Conservation (phyloP, 1,140 invertebrate species). For the Myzus persicae region DNA sequence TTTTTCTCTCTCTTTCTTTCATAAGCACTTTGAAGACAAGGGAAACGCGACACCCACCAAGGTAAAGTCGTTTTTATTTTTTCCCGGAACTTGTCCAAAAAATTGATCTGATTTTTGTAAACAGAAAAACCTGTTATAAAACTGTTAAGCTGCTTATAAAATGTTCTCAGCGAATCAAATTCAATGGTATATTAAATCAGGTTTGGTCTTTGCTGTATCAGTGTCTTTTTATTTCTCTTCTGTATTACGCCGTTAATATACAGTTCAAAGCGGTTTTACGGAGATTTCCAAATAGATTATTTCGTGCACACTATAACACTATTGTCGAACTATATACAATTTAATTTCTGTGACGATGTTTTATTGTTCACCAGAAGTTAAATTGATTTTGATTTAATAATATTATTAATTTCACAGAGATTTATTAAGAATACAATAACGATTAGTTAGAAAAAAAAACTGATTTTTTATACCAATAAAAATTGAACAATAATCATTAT, state of each 20-base stretch:
- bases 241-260: background rate
- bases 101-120: background rate
- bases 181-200: background rate
- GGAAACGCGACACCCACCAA: too few species aligned
- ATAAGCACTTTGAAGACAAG: background rate
- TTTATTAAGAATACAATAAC: background rate
- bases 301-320: background rate
- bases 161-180: constrained; percentile 9
- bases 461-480: background rate
- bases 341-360: background rate
- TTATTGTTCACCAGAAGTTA: background rate
- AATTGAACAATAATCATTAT: background rate
- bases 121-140: background rate
- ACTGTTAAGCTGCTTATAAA: background rate
- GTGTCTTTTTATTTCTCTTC: background rate
- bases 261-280: background rate
- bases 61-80: background rate
- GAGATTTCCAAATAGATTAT: background rate
- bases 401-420: background rate
- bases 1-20: background rate
- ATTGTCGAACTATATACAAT: background rate
- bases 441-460: background rate
- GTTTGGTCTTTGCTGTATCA: background rate
- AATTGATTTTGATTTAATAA: background rate
- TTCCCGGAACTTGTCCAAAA: background rate